A percentile compares a stretch with the other conserved stretches of the same genome.
phyloP scores from a whole-genome alignment of 2,888 invertebrate species.

The Tryphoninae sp. region DNA sequence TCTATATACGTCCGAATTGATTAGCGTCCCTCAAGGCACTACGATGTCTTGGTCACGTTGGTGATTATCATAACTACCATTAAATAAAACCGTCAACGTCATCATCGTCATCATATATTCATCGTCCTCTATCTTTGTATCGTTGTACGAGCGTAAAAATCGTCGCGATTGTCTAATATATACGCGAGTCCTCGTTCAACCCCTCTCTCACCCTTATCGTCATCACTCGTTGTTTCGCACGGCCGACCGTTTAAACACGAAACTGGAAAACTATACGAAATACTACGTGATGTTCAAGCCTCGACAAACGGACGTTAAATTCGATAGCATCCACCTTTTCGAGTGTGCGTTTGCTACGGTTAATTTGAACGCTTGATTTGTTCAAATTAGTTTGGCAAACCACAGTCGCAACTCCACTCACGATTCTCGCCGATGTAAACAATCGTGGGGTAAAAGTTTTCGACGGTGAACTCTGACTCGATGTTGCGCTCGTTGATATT shows the following conservation, averaged over 20 bases:
- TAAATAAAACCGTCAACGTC: constrained; percentile 20
- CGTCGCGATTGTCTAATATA: constrained; percentile 8
- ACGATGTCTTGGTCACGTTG: constrained; percentile 49
- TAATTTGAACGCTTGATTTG: constrained; percentile 60
- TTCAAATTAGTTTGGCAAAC: constrained; percentile 63
- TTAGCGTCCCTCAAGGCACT: constrained; percentile 66
- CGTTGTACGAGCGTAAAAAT: background rate
- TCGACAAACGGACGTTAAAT: constrained; percentile 34
- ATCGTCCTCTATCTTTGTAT: background rate
- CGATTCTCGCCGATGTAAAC: background rate
- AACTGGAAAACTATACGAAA: constrained; percentile 54
- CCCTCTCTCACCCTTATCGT: constrained; percentile 48
- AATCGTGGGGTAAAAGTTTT: background rate
- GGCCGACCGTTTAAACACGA: constrained; percentile 59
- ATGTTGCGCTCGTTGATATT: too few species aligned
- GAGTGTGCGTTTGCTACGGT: constrained; percentile 11
- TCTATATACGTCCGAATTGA: constrained; percentile 71
- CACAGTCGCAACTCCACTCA: constrained; percentile 28
- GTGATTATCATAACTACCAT: constrained; percentile 46
- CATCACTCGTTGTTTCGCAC: constrained; percentile 65
- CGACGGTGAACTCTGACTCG: background rate
- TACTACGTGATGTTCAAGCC: constrained; percentile 27
- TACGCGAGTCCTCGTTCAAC: constrained; percentile 4
- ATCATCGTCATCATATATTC: constrained; percentile 26
- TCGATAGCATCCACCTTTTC: too few species aligned